Evolutionary conservation across 2,888 invertebrate genomes (phyloP), one percentile per base, ranked within the genome.

Genomic region (Cryptophagus acutangulus): DNA sequence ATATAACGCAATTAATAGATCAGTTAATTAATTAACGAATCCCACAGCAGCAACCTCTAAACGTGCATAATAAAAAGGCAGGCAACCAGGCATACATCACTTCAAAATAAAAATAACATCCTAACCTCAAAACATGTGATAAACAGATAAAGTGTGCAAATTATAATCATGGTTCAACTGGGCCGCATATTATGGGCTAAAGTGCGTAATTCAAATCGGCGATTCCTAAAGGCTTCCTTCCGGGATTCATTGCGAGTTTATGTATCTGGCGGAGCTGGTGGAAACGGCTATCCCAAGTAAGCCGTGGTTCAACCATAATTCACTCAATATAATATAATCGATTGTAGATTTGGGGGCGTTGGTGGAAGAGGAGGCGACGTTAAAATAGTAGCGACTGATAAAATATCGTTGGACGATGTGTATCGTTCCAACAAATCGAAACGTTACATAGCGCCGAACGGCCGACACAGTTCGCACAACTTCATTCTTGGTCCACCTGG

Each of bases 291-390:
- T 17, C 78, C 80, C 10, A 76, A 75, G 59, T 81, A 74, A 47
- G 45, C 31, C 6, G n/a, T n/a, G 9, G 12, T 26, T 26, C 26
- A 12, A 26, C 3, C 3, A 26, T 20, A 6, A 6, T 26, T 12
- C n/a, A 12, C 12, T 26, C n/a, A 26, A 4, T 26, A 26, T 3
- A 6, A 37, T 10, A 4, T 29, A 29, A 1, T 36, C 31, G 28
- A n/a, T 70, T 84, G 84, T 2, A 84, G 84, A 59, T 90, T 80
- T 67, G 94, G 94, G 2, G 96, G 90, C 0, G 69, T 87, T 8
- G 96, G 96, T 6, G 96, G 96, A 0, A 81, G 84, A 65, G 96
- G 96, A 26, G 96, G 96, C 2, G 80, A 86, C 67, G 82, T 97
- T 2, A 79, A 80, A 56, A 75, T 88, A 10, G 68, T 78, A 18